Base-by-base conservation (phyloP, 2,888 invertebrate genomes). In the Arrhopalites spinosus region DNA sequence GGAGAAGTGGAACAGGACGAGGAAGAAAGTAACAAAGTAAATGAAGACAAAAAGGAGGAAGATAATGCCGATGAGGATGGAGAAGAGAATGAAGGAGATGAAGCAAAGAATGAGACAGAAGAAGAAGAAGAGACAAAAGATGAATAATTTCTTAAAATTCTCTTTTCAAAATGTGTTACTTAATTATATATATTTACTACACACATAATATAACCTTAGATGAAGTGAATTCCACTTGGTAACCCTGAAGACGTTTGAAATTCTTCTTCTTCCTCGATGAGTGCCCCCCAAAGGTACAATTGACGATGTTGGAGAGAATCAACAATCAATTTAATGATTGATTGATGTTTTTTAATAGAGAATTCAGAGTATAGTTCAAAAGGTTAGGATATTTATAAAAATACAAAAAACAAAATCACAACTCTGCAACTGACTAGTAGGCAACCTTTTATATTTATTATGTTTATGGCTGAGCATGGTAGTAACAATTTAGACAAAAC, bases 361-460 rank as follows among this genome's bases (percentile, higher is more conserved):
- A 75, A 81, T 82, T 69, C 81, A 80, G 75, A 76, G 73, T 75
- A 76, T 81, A 25, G 73, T 81, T 70, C 78, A 36, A 81, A 81
- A 82, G 81, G 82, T 75, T 74, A 74, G 73, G 74, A 20, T 50
- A 45, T 15, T 47, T 23, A 69, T 80, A 80, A 15, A 66, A 59
- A 20, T 27, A 68, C 11, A 36, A 13, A 71, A 15, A 13, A 29
- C 53, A 17, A 36, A 20, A 61, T n/a, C 81, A 81, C 80, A 82
- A 80, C 82, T 82, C 80, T 82, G 82, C 81, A 82, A 81, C 80
- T 74, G 68, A 25, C 74, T 69, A 27, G 13, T 1, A 20, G 25
- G 5, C 20, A 15, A 59, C 25, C 53, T 7, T 8, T 20, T n/a
- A 56, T 8, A 59, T 27, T 59, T 59, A 27, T 13, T 25, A 23